phyloP scores from a whole-genome alignment of 2,888 invertebrate species.

The Microctonus aethiopoides region DNA sequence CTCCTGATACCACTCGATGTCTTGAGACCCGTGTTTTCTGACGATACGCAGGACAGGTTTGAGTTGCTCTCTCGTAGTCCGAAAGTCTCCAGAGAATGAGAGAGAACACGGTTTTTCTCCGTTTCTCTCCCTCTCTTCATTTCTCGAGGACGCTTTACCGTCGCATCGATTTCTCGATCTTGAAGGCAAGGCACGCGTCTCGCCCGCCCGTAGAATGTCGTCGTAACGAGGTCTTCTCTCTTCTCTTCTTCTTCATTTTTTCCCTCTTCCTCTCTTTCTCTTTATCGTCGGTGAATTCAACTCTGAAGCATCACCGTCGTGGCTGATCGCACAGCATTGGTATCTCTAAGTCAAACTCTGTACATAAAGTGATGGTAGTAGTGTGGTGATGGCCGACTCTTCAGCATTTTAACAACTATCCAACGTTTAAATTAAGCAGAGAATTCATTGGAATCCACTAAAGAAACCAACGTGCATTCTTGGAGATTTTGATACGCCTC shows the following conservation, averaged over 20 bases:
- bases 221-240: slow-evolving; percentile 63
- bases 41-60: slow-evolving; percentile 42
- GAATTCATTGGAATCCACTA: slow-evolving; percentile 62
- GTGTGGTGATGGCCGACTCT: slow-evolving; percentile 4
- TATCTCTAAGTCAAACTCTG: neutral
- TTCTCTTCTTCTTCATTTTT: slow-evolving; percentile 12
- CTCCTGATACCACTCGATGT: slow-evolving; percentile 36
- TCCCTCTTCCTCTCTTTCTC: slow-evolving; percentile 24
- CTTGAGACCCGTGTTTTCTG: slow-evolving; percentile 45
- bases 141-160: slow-evolving; percentile 38
- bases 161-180: slow-evolving; percentile 58
- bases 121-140: slow-evolving; percentile 27
- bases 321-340: slow-evolving; percentile 6
- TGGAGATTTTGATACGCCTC: slow-evolving; percentile 59
- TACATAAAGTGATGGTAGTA: slow-evolving; percentile 11
- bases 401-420: slow-evolving; percentile 33
- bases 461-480: slow-evolving; percentile 62
- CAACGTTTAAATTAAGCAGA: slow-evolving; percentile 65
- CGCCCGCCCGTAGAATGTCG: slow-evolving; percentile 63
- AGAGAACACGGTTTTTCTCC: slow-evolving; percentile 31
- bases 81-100: slow-evolving; percentile 43
- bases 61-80: slow-evolving; percentile 31
- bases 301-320: slow-evolving; percentile 35
- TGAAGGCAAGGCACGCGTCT: slow-evolving; percentile 67
- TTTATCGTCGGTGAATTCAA: slow-evolving; percentile 6